phyloP scores from a whole-genome alignment of 2,888 invertebrate species.

The Parnassius apollo region DNA sequence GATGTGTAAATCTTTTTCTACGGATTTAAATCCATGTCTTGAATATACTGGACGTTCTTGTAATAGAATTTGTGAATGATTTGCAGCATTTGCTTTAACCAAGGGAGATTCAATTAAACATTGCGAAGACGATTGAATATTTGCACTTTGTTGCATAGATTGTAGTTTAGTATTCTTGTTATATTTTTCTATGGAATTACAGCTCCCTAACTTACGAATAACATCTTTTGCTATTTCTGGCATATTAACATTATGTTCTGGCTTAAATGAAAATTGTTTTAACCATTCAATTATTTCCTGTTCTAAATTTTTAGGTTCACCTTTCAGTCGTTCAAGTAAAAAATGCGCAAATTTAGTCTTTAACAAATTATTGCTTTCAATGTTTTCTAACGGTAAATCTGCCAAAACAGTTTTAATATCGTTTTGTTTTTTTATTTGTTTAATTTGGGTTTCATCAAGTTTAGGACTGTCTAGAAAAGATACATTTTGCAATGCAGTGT shows the following conservation, averaged over 20 bases:
- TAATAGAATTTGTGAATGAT: neutral
- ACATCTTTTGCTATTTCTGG: slow-evolving; percentile 37
- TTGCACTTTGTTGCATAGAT: neutral
- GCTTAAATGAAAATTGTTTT: slow-evolving; percentile 41
- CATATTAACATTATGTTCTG: slow-evolving; percentile 30
- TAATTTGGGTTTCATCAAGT: slow-evolving; percentile 44
- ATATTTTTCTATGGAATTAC: slow-evolving; percentile 4
- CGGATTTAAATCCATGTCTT: slow-evolving; percentile 2
- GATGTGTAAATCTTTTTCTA: slow-evolving; percentile 34
- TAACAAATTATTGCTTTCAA: slow-evolving; percentile 19
- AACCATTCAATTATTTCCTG: slow-evolving; percentile 46
- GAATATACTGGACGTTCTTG: neutral
- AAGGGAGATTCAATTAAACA: neutral
- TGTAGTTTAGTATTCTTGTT: neutral
- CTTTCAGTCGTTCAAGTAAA: slow-evolving; percentile 27
- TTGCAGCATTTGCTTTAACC: neutral
- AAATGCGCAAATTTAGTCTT: slow-evolving; percentile 38
- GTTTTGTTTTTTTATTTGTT: slow-evolving; percentile 47
- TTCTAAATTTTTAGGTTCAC: slow-evolving; percentile 34
- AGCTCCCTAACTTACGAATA: slow-evolving; percentile 30
- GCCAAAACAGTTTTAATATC: slow-evolving; percentile 47
- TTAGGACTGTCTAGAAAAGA: slow-evolving; percentile 43
- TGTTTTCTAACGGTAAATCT: slow-evolving; percentile 41
- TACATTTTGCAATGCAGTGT: slow-evolving; percentile 45
- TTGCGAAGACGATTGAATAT: neutral